Evolutionary conservation across 2,888 invertebrate genomes (phyloP).

Genomic region (Clitarchus hookeri): DNA sequence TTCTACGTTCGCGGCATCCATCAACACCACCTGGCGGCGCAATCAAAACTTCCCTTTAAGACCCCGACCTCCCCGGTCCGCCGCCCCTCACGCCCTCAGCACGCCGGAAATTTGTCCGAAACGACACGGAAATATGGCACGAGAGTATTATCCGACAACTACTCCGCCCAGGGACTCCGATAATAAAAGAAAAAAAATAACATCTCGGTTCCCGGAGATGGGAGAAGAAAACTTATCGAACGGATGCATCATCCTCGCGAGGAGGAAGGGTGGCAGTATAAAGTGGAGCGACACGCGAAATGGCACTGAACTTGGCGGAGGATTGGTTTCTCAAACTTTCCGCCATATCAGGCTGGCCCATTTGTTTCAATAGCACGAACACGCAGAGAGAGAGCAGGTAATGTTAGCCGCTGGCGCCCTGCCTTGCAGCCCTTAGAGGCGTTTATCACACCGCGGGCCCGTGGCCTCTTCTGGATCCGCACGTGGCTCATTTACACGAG

Average conservation of each 20-base stretch:
- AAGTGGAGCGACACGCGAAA: neutral
- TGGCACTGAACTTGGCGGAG: neutral
- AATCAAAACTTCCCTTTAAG: neutral
- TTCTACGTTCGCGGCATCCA: neutral
- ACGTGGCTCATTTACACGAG: no score
- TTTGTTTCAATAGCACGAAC: neutral
- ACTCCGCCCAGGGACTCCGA: neutral
- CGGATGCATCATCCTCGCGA: neutral
- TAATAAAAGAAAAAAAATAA: neutral
- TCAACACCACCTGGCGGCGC: neutral
- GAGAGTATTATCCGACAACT: constrained; percentile 8
- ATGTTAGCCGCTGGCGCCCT: neutral
- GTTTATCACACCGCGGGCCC: no score
- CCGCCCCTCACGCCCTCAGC: neutral
- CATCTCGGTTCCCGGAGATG: neutral
- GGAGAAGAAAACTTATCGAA: neutral
- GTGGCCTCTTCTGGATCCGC: no score
- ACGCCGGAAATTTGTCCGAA: neutral
- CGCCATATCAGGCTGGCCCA: neutral
- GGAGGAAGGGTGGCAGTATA: neutral
- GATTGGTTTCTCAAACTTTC: constrained; percentile 2
- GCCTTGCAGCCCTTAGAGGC: no score
- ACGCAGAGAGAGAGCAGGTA: neutral
- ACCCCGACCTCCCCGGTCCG: neutral
- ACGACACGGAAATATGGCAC: neutral